Evolutionary conservation across 37 sponge, comb jelly and placozoan species (phyloP).

Genomic region (Diacarnus erythraeanus): DNA sequence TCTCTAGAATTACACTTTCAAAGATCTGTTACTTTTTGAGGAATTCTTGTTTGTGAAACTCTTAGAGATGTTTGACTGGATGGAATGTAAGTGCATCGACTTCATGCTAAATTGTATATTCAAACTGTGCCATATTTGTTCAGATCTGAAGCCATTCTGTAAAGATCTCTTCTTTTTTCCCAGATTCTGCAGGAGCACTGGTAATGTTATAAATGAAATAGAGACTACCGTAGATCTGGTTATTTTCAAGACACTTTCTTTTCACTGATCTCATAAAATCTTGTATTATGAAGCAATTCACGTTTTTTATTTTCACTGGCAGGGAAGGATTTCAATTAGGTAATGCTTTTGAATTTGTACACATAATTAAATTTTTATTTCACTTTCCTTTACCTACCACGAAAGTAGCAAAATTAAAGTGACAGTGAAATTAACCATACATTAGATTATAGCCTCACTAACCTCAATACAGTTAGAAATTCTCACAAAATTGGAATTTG

Average conservation of each 20-base stretch:
- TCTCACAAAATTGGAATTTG: neutral
- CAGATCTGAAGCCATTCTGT: constrained; percentile 18
- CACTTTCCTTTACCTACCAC: too few relatives aligned
- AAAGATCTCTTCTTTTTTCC: constrained; percentile 27
- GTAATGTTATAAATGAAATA: neutral
- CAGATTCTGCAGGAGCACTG: neutral
- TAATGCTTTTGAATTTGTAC: too few relatives aligned
- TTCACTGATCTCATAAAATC: too few relatives aligned
- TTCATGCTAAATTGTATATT: neutral
- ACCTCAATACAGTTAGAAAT: neutral
- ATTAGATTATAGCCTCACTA: neutral
- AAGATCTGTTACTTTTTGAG: constrained; percentile 41
- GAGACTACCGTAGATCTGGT: too few relatives aligned
- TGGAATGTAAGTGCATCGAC: constrained; percentile 19
- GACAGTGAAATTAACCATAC: too few relatives aligned
- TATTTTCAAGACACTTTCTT: too few relatives aligned
- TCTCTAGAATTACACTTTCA: constrained; percentile 29
- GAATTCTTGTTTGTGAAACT: constrained; percentile 66
- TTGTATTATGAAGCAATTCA: too few relatives aligned
- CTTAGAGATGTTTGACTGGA: constrained; percentile 72
- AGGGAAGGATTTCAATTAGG: too few relatives aligned
- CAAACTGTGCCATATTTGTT: neutral
- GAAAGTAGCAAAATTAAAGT: too few relatives aligned
- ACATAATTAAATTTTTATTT: too few relatives aligned
- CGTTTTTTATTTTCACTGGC: too few relatives aligned